A percentile compares a stretch with the other conserved stretches of the same genome.
These are phyloP conservation scores for Lasiurus borealis DNA, from an alignment of 2,113 vertebrate genomes.

Conservation along the genomic window DNA sequence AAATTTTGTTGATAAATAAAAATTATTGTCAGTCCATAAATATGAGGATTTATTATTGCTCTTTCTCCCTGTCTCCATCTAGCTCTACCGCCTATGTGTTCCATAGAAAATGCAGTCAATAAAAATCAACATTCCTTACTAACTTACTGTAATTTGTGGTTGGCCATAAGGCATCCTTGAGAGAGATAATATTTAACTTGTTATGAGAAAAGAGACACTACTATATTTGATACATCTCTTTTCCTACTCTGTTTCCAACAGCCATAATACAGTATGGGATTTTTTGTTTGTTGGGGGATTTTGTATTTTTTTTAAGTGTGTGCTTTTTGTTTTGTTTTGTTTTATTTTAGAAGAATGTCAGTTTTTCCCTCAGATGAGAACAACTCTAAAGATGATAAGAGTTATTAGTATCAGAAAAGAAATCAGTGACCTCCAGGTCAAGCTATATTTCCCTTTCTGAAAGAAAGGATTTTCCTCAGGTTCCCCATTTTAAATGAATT, in stretches of 20 bases:
- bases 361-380: slow-evolving; percentile 24
- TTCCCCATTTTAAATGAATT: slow-evolving; percentile 36
- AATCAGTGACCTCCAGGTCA: not conserved
- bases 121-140: slow-evolving; percentile 52
- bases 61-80: not conserved
- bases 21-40: not conserved
- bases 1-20: slow-evolving; percentile 53
- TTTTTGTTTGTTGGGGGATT: not conserved
- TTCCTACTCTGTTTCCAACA: slow-evolving; percentile 8
- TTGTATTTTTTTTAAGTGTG: not conserved
- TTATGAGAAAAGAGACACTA: slow-evolving; percentile 8
- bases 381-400: slow-evolving; percentile 17
- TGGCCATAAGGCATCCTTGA: slow-evolving; percentile 52
- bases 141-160: slow-evolving; percentile 30
- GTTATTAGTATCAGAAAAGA: slow-evolving; percentile 7
- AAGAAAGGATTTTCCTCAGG: not conserved
- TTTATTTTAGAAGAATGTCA: slow-evolving; percentile 15
- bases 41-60: not conserved
- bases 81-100: slow-evolving; percentile 6
- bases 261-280: not conserved
- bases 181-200: slow-evolving; percentile 48
- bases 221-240: not conserved
- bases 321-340: not conserved
- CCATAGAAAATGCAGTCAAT: slow-evolving; percentile 41
- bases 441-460: slow-evolving; percentile 25